These are phyloP conservation scores for Aegithalos caudatus DNA, from an alignment of 2,113 vertebrate genomes.

Conservation along the genomic window DNA sequence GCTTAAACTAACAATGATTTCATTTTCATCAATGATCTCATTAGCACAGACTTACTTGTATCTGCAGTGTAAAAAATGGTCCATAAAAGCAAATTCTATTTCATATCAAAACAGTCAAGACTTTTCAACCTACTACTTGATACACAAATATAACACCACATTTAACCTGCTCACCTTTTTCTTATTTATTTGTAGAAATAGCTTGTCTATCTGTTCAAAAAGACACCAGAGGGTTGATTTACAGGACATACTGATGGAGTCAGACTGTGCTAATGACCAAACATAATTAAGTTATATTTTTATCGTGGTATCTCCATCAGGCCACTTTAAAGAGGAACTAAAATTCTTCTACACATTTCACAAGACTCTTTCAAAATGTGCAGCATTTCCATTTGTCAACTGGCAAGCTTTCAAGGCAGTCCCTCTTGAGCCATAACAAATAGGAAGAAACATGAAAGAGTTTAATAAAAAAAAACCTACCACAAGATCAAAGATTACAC, in stretches of 20 bases:
- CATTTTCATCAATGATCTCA: not conserved
- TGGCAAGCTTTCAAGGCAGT: not conserved
- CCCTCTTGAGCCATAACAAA: not conserved
- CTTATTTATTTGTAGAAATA: not conserved
- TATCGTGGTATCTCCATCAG: not conserved
- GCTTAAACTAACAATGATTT: not conserved
- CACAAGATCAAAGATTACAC: not conserved
- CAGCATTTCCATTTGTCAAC: not conserved
- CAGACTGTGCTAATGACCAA: not conserved
- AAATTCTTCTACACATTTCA: not conserved
- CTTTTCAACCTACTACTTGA: not conserved
- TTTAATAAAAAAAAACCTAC: not conserved
- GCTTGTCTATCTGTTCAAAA: not conserved
- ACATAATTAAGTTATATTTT: not conserved
- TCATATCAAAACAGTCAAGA: not conserved
- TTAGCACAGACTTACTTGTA: not conserved
- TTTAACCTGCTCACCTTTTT: not conserved
- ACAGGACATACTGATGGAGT: not conserved
- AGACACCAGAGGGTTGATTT: not conserved
- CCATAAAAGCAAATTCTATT: not conserved
- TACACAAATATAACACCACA: not conserved
- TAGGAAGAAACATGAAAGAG: not conserved
- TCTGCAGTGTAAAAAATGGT: not conserved
- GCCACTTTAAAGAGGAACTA: not conserved
- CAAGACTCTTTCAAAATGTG: not conserved